Percentiles rank a stretch among this genome's conserved stretches.
These are phyloP conservation scores for Pseudocheirus occidentalis DNA, from an alignment of 2,797 vertebrate genomes.

Conservation along the genomic window DNA sequence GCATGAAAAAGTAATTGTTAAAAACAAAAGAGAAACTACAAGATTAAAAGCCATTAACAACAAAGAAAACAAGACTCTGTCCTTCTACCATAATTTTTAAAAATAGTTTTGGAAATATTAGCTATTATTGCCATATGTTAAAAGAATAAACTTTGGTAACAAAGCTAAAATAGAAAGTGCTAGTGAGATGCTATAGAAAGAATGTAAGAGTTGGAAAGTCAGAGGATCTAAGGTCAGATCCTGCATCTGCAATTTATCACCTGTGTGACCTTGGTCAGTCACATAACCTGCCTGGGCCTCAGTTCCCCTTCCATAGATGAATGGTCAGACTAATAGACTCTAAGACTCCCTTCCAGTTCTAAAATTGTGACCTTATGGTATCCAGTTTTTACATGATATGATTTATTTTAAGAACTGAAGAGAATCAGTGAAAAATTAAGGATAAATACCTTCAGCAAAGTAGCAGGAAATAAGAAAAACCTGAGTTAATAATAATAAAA, in stretches of 20 bases:
- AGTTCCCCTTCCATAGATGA: not conserved
- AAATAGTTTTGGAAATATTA: not conserved
- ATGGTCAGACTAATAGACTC: not conserved
- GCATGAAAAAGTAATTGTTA: not conserved
- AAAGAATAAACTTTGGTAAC: not conserved
- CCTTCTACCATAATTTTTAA: not conserved
- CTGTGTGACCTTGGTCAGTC: not conserved
- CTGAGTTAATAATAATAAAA: not conserved
- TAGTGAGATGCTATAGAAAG: not conserved
- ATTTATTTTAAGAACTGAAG: too few relatives aligned
- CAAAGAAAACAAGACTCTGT: not conserved
- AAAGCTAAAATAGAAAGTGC: not conserved
- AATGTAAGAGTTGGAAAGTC: not conserved
- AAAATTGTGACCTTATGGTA: not conserved
- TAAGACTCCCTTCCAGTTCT: not conserved
- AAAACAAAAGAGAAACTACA: not conserved
- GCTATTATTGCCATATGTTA: not conserved
- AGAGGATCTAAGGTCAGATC: not conserved
- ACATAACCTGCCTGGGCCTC: not conserved
- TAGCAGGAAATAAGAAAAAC: not conserved
- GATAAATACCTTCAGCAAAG: not conserved
- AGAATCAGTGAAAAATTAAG: not conserved
- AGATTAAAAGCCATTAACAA: not conserved
- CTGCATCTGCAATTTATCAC: not conserved
- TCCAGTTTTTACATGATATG: not conserved